phyloP scores from a whole-genome alignment of 2,888 invertebrate species.

The Caenorhabditis sp. region DNA sequence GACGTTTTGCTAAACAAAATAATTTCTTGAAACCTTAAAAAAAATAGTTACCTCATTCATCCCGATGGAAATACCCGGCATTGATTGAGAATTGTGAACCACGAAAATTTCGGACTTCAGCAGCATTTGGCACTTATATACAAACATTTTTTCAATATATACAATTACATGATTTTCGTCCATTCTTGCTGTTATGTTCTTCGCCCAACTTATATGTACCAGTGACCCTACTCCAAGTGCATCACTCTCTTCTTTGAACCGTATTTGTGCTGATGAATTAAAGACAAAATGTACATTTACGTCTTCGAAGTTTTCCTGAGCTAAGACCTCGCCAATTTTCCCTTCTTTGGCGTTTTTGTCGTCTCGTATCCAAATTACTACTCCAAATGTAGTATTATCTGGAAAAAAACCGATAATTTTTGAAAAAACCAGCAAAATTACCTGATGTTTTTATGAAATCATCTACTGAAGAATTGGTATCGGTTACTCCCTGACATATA shows the following conservation, averaged over 20 bases:
- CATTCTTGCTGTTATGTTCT: not conserved
- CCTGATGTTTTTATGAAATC: not conserved
- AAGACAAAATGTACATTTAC: constrained; percentile 26
- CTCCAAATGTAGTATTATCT: constrained; percentile 20
- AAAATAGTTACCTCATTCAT: constrained; percentile 14
- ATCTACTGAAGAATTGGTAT: not conserved
- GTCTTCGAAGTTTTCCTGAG: constrained; percentile 25
- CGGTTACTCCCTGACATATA: not conserved
- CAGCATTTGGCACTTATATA: constrained; percentile 18
- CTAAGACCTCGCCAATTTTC: constrained; percentile 18
- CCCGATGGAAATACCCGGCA: constrained; percentile 13
- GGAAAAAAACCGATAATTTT: not conserved
- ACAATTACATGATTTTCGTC: constrained; percentile 21
- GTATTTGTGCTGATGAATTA: constrained; percentile 8
- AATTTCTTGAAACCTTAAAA: not conserved
- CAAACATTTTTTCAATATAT: constrained; percentile 24
- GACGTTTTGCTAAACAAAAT: constrained; percentile 11
- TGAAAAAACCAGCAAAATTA: not conserved
- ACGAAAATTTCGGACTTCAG: not conserved
- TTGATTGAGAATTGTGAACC: constrained; percentile 3
- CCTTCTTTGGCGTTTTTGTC: not conserved
- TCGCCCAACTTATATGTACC: constrained; percentile 23
- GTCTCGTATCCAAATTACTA: constrained; percentile 8
- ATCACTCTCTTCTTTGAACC: constrained; percentile 3
- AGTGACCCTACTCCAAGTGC: constrained; percentile 19